A percentile compares a stretch with the other conserved stretches of the same genome.
Conservation (phyloP, 2,888 invertebrate species). For the Brachyptera risi region DNA sequence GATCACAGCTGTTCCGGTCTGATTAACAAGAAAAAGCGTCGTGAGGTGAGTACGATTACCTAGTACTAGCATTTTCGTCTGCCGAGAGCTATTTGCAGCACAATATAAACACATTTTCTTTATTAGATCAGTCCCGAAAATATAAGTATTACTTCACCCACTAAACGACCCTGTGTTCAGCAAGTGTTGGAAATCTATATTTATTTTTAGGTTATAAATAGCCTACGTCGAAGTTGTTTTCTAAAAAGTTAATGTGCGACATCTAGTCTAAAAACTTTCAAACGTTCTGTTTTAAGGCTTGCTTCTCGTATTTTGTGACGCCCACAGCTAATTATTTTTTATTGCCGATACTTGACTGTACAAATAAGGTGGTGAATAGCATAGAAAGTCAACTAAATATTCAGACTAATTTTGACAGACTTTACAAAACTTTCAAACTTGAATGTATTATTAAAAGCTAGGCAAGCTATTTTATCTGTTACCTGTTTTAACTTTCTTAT, state of each 20-base stretch:
- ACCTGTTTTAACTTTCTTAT: no score
- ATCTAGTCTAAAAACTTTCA: slow-evolving; percentile 16
- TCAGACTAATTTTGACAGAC: not conserved
- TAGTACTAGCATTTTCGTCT: no score
- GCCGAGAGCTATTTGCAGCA: no score
- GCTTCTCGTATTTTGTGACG: not conserved
- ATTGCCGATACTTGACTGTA: not conserved
- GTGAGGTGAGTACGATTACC: slow-evolving; percentile 7
- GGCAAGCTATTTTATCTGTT: no score
- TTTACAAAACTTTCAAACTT: no score
- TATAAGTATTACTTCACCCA: not conserved
- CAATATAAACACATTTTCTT: no score
- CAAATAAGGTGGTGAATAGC: not conserved
- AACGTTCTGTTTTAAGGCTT: not conserved
- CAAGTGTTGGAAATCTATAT: no score
- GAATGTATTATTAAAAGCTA: no score
- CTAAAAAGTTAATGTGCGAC: slow-evolving; percentile 6
- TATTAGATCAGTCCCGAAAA: no score
- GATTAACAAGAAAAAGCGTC: no score
- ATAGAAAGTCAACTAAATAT: no score
- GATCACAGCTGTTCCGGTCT: slow-evolving; percentile 1
- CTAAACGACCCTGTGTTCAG: not conserved
- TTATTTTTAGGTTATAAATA: slow-evolving; percentile 17
- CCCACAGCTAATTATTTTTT: slow-evolving; percentile 2
- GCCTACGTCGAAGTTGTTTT: no score